phyloP scores from a whole-genome alignment of 2,888 invertebrate genomes.

The Eupithecia subfuscata region DNA sequence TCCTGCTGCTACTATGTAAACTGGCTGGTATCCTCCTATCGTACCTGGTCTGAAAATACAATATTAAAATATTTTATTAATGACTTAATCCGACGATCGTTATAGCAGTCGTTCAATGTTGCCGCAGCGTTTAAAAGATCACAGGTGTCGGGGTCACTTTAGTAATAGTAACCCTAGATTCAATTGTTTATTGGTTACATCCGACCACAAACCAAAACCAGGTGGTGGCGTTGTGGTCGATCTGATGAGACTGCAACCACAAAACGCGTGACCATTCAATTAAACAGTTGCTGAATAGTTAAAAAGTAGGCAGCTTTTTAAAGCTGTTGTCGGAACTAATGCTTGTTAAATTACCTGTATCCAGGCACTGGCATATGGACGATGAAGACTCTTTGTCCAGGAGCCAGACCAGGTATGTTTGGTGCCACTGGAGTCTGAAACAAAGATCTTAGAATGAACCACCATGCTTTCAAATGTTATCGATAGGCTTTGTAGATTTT shows the following conservation, averaged over 20 bases:
- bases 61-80: not conserved
- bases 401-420: slow-evolving; percentile 69
- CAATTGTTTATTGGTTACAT: not conserved
- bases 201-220: not conserved
- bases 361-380: slow-evolving; percentile 82
- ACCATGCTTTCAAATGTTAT: not conserved
- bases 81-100: not conserved
- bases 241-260: not conserved
- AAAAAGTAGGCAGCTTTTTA: not conserved
- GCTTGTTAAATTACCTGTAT: slow-evolving; percentile 60
- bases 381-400: slow-evolving; percentile 84
- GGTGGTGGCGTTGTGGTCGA: not conserved
- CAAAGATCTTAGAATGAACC: not conserved
- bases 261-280: not conserved
- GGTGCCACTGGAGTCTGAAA: slow-evolving; percentile 67
- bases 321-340: not conserved
- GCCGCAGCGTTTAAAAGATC: not conserved
- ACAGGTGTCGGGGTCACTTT: too few relatives aligned
- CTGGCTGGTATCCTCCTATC: slow-evolving; percentile 75
- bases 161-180: not conserved
- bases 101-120: not conserved
- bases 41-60: slow-evolving; percentile 66
- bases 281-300: not conserved
- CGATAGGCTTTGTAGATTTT: not conserved
- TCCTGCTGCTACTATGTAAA: slow-evolving; percentile 74